Evolutionary conservation across 2,113 vertebrate genomes (phyloP).

Genomic region (Cettia cetti): DNA sequence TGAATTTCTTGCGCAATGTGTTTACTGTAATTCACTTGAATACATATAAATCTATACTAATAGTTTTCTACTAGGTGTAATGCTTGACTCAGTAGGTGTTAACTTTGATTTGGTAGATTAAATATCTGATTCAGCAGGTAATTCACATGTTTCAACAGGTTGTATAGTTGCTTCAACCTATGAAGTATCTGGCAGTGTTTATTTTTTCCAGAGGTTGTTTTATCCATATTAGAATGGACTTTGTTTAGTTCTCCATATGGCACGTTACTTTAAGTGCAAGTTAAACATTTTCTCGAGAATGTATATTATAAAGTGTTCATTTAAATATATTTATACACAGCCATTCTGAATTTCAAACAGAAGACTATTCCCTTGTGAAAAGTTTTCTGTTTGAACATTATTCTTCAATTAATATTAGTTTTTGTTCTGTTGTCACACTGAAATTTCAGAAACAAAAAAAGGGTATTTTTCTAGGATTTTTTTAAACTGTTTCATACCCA

Average conservation of each 20-base stretch:
- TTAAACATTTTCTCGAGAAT: slow-evolving; percentile 7
- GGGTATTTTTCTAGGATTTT: accelerated
- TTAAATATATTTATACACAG: neutral
- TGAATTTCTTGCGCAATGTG: neutral
- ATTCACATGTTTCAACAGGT: slow-evolving; percentile 58
- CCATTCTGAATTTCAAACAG: neutral
- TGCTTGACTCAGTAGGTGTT: neutral
- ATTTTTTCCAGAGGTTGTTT: slow-evolving; percentile 57
- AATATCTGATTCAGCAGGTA: slow-evolving; percentile 61
- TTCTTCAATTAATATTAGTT: neutral
- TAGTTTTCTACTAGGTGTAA: neutral
- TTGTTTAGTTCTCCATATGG: neutral
- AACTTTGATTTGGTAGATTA: slow-evolving; percentile 26
- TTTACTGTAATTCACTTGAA: neutral
- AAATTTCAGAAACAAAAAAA: neutral
- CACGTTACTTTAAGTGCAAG: slow-evolving; percentile 33
- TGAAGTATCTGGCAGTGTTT: slow-evolving; percentile 43
- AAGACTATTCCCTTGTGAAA: neutral
- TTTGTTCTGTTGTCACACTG: neutral
- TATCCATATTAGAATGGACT: slow-evolving; percentile 42
- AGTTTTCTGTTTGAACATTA: neutral
- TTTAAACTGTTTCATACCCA: neutral
- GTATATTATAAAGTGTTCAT: neutral
- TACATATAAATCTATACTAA: neutral
- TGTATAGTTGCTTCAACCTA: neutral